Evolutionary conservation across 2,888 invertebrate genomes (phyloP).

Genomic region (Aquatica leii): DNA sequence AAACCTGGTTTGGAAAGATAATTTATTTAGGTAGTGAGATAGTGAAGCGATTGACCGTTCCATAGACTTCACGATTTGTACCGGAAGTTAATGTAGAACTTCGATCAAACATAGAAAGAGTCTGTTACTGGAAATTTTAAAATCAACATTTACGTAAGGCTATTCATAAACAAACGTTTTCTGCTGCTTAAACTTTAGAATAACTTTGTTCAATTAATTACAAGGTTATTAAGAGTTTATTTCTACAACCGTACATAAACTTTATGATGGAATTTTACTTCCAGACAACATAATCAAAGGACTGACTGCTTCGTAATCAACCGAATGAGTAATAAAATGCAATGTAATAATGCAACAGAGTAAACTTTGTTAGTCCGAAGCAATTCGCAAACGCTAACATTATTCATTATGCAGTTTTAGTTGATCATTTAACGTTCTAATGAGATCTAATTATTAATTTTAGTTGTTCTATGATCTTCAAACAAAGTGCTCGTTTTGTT

Average conservation of each 20-base stretch:
- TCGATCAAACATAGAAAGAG: slow-evolving; percentile 27
- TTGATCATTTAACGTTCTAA: too few species aligned
- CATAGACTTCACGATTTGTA: slow-evolving; percentile 33
- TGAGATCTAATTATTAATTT: too few species aligned
- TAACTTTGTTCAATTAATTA: slow-evolving; percentile 21
- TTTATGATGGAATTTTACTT: slow-evolving; percentile 20
- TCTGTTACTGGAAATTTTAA: slow-evolving; percentile 24
- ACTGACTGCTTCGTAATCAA: slow-evolving; percentile 17
- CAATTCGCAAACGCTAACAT: background rate
- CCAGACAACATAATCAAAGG: slow-evolving; percentile 20
- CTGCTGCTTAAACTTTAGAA: background rate
- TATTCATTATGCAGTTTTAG: background rate
- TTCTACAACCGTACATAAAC: slow-evolving; percentile 20
- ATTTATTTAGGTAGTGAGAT: slow-evolving; percentile 38
- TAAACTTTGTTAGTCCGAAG: slow-evolving; percentile 6
- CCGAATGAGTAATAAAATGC: slow-evolving; percentile 24
- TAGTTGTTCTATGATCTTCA: too few species aligned
- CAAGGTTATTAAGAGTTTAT: slow-evolving; percentile 18
- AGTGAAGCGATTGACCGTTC: slow-evolving; percentile 38
- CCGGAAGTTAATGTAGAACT: slow-evolving; percentile 28
- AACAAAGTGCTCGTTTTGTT: too few species aligned
- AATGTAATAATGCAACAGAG: slow-evolving; percentile 28
- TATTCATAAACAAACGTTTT: background rate
- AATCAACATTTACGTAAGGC: too few species aligned
- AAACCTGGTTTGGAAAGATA: slow-evolving; percentile 25